Conservation (phyloP, 2,888 invertebrate genomes). For the Lysandra bellargus region DNA sequence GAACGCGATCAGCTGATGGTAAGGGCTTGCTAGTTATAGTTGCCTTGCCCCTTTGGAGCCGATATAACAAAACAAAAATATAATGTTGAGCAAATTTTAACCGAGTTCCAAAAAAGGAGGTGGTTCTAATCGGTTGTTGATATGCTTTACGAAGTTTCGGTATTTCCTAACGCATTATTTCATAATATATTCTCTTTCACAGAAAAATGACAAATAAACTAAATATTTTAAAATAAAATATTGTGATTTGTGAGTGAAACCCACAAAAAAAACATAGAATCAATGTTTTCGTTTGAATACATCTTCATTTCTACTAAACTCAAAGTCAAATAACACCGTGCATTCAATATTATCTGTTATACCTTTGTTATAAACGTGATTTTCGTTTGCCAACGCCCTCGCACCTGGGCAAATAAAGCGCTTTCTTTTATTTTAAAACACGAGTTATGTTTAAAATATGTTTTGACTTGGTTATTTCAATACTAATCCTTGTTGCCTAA, state of each 20-base stretch:
- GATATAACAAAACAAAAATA: neutral
- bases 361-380: too few relatives aligned
- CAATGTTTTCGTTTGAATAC: conserved; percentile 6
- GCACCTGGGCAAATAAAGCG: conserved; percentile 26
- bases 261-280: neutral
- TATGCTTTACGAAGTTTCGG: too few relatives aligned
- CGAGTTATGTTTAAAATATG: conserved; percentile 8
- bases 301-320: conserved; percentile 29
- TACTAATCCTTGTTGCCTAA: neutral
- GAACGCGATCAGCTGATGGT: neutral
- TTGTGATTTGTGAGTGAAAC: neutral
- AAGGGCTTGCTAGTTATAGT: neutral
- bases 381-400: neutral
- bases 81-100: too few relatives aligned
- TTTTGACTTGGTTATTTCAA: conserved; percentile 5
- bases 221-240: neutral
- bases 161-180: neutral
- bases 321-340: neutral
- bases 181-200: neutral
- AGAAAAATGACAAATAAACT: neutral
- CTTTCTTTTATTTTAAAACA: conserved; percentile 30
- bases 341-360: neutral
- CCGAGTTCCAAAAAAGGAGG: neutral
- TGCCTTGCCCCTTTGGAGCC: neutral
- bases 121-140: too few relatives aligned